Evolutionary conservation across 35 echinoderm and acorn worm genomes (phyloP).

Genomic region (Hemicentrotus pulcherrimus): DNA sequence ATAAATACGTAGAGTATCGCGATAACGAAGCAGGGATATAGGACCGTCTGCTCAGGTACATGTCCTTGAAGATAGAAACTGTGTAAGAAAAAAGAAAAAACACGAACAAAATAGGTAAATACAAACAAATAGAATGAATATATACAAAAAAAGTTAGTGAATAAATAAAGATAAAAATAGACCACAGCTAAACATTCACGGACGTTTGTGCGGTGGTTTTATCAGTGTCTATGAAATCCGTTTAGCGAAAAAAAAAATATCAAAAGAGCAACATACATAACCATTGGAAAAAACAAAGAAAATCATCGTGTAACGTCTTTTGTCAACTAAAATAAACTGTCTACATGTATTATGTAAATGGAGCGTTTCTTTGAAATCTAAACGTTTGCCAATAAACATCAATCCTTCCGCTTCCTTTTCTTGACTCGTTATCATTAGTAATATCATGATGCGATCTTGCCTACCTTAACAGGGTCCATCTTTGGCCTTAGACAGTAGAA

Average conservation of each 20-base stretch:
- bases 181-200: neutral
- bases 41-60: neutral
- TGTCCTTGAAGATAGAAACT: neutral
- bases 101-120: neutral
- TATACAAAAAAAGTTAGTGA: neutral
- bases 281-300: neutral
- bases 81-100: neutral
- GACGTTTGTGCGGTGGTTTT: no score
- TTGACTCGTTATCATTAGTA: neutral
- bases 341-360: neutral
- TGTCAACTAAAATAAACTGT: neutral
- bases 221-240: neutral
- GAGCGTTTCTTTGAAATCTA: neutral
- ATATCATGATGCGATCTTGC: neutral
- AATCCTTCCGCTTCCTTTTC: neutral
- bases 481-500: neutral
- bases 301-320: neutral
- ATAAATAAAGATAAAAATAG: neutral
- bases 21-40: neutral
- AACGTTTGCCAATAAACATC: neutral
- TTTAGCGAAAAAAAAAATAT: neutral
- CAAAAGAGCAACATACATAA: no score
- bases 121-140: no score
- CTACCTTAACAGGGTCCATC: conserved; percentile 33
- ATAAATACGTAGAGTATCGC: neutral